Base-by-base conservation (phyloP, 2,888 invertebrate species). In the Drosophila rellima region DNA sequence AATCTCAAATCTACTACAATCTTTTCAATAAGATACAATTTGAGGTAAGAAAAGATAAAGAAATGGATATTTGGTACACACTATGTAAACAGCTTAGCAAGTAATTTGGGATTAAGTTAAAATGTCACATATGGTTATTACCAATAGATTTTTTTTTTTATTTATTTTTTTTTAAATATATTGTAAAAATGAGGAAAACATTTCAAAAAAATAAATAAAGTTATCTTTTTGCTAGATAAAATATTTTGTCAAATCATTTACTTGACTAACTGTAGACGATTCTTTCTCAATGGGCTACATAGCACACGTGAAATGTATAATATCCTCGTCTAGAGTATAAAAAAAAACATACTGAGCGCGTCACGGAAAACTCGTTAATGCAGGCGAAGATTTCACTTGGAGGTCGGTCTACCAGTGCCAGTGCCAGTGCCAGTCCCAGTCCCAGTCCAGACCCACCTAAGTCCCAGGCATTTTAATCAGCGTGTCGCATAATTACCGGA, bases 401-500 rank as follows among this genome's bases (percentile, higher is more conserved):
- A 84, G 85, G 75, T 75, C 75, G 75, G 56, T 75, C 62, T 74
- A 15, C 17, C 42, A 45, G 42, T 40, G 47, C 10, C 55, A 52
- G 44, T 23, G 45, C 31, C 29, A 23, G 31, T 29, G 35, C 37
- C 77, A 37, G 63, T 55, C 20, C 8, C 37, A 29, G 39, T 44
- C 17, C 11, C 37, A 37, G 40, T 67, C 68, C 78, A 87, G 82
- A 82, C 88, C 82, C 82, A 82, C 89, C 82, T 82, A 84, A 89
- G 78, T 70, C 80, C 82, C 85, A 69, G 80, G 76, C 91, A 91
- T 92, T 91, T 92, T 92, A 92, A 92, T 91, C 92, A 92, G 91
- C 90, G 90, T 91, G 91, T 91, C 91, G 91, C 91, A 90, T 91
- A 92, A 92, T 91, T 91, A 92, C 92, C 91, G 91, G 91, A 91